Conservation (phyloP, 2,113 vertebrate species). For the Aix galericulata region DNA sequence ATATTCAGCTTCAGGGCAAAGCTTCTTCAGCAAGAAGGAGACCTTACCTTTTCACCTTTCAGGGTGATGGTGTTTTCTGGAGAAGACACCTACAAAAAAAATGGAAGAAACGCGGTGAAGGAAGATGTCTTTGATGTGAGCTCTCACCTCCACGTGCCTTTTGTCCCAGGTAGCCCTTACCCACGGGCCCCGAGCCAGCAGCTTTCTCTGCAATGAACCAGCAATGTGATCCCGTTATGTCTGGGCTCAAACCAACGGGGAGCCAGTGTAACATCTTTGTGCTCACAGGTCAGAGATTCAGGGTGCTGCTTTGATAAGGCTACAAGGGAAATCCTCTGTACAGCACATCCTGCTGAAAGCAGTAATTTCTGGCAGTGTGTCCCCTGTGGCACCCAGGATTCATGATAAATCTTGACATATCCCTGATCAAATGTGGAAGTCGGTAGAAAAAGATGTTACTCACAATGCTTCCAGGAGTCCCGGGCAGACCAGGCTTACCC, state of each 20-base stretch:
- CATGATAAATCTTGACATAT: neutral
- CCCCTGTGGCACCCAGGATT: neutral
- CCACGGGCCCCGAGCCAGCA: neutral
- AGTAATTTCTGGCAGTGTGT: neutral
- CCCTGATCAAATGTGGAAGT: neutral
- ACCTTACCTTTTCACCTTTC: conserved; percentile 81
- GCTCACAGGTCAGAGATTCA: neutral
- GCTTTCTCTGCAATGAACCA: neutral
- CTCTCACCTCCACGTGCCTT: neutral
- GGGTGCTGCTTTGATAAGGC: neutral
- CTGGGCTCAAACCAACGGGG: neutral
- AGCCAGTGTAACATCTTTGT: neutral
- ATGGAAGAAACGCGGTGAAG: neutral
- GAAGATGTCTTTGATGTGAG: neutral
- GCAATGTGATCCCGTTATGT: neutral
- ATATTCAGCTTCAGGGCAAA: neutral
- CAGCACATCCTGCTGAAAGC: neutral
- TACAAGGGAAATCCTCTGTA: neutral
- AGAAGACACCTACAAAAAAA: conserved; percentile 44
- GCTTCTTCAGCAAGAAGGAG: neutral
- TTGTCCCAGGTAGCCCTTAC: neutral
- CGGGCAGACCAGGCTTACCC: conserved; percentile 84
- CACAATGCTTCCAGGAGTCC: conserved; percentile 74
- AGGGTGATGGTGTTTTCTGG: conserved; percentile 71
- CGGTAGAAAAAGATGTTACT: conserved; percentile 46